These are phyloP conservation scores for Corvus moneduloides DNA, from an alignment of 2,113 vertebrate species.

Conservation along the genomic window DNA sequence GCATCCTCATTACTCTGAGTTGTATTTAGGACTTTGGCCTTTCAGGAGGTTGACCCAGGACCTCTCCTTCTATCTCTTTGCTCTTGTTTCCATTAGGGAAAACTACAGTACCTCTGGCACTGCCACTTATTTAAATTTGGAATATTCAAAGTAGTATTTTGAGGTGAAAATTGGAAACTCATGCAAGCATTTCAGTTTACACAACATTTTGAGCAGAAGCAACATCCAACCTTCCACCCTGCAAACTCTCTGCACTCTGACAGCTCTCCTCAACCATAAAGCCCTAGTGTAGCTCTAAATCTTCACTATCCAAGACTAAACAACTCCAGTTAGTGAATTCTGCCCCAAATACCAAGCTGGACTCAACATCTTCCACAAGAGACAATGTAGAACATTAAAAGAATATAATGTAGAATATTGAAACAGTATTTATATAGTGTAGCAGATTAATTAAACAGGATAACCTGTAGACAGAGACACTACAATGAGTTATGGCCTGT, in stretches of 20 bases:
- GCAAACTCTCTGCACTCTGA: neutral
- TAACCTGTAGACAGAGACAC: neutral
- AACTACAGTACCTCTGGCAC: neutral
- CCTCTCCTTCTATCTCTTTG: neutral
- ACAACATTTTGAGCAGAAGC: neutral
- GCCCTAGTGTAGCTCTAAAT: neutral
- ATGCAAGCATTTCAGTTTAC: neutral
- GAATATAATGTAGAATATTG: neutral
- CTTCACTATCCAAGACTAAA: neutral
- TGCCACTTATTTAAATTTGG: neutral
- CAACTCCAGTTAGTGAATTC: neutral
- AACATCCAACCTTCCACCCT: neutral
- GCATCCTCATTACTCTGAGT: neutral
- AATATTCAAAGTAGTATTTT: neutral
- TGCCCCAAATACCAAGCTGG: neutral
- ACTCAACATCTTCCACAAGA: neutral
- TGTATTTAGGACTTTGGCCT: neutral
- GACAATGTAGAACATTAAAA: neutral
- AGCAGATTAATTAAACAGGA: neutral
- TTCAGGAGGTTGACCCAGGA: neutral
- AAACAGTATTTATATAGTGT: neutral
- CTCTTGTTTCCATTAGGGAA: neutral
- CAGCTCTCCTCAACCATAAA: neutral
- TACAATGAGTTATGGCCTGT: neutral
- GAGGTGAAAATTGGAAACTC: neutral